phyloP scores from a whole-genome alignment of 2,888 invertebrate genomes.

The Phrixothrix hirtus region DNA sequence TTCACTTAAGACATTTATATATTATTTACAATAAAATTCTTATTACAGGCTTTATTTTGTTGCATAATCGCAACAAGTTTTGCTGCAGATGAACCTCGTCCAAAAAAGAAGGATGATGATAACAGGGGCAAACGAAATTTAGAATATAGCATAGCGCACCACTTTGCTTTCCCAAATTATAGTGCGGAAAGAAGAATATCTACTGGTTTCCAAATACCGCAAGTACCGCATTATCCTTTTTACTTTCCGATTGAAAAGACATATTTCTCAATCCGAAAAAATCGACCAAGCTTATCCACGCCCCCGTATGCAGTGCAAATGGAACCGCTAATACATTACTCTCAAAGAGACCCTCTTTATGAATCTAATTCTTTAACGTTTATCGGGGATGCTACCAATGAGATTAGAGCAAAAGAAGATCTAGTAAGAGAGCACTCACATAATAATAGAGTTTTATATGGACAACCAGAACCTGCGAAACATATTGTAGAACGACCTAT shows the following conservation, averaged over 20 bases:
- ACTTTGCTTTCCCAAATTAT: constrained; percentile 61
- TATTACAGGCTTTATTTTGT: constrained; percentile 62
- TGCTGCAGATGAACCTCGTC: constrained; percentile 55
- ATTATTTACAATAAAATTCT: not conserved
- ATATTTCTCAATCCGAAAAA: constrained; percentile 46
- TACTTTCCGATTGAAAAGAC: constrained; percentile 48
- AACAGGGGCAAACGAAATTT: constrained; percentile 62
- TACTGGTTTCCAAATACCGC: constrained; percentile 49
- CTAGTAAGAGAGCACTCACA: constrained; percentile 56
- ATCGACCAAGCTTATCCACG: constrained; percentile 57
- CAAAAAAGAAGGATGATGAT: constrained; percentile 40
- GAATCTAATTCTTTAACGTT: constrained; percentile 58
- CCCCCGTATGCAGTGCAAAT: constrained; percentile 79
- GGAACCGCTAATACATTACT: constrained; percentile 80
- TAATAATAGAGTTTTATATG: constrained; percentile 57
- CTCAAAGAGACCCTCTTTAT: constrained; percentile 77
- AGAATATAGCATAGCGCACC: constrained; percentile 64
- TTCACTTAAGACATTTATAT: too few relatives aligned
- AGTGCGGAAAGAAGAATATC: constrained; percentile 62
- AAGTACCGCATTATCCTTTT: constrained; percentile 42
- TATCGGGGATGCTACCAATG: constrained; percentile 54
- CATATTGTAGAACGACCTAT: constrained; percentile 52
- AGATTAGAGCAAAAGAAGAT: constrained; percentile 58
- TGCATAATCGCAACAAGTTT: constrained; percentile 61
- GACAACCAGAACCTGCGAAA: constrained; percentile 50